Percentiles rank a stretch among this genome's conserved stretches.
Conservation (phyloP, 2,113 vertebrate species). For the Nothocercus nigrocapillus region DNA sequence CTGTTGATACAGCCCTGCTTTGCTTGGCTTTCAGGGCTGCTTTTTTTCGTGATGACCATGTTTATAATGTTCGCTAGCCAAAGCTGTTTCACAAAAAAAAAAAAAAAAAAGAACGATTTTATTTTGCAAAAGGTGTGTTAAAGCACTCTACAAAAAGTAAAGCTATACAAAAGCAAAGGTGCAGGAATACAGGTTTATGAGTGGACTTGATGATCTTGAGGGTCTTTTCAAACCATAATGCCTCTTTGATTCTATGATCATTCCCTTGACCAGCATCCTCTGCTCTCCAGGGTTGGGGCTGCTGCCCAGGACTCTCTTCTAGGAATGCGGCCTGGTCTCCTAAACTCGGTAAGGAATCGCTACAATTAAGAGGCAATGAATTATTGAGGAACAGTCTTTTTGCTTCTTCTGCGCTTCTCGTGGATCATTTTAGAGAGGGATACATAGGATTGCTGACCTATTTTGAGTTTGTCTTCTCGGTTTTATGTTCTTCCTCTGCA, state of each 20-base stretch:
- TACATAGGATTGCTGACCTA: not conserved
- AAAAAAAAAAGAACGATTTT: too few relatives aligned
- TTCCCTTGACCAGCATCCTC: not conserved
- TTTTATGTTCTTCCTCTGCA: not conserved
- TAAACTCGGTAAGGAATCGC: accelerated
- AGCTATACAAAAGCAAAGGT: not conserved
- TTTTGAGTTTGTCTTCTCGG: not conserved
- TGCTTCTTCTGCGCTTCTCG: not conserved
- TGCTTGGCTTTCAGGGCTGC: not conserved
- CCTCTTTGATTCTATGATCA: not conserved
- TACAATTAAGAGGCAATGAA: not conserved
- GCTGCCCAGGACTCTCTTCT: not conserved
- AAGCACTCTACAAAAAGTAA: too few relatives aligned
- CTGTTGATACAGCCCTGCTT: not conserved
- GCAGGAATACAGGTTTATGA: not conserved
- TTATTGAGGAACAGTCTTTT: not conserved
- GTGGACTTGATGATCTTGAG: too few relatives aligned
- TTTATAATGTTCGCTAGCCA: not conserved
- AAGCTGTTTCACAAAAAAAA: too few relatives aligned
- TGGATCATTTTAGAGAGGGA: not conserved
- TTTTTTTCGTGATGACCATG: not conserved
- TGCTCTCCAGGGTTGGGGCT: not conserved
- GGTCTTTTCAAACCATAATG: too few relatives aligned
- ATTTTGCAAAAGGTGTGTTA: too few relatives aligned
- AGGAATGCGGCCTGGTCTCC: not conserved